Conservation (phyloP, 2,888 invertebrate genomes). For the Mesochorus sp. region DNA sequence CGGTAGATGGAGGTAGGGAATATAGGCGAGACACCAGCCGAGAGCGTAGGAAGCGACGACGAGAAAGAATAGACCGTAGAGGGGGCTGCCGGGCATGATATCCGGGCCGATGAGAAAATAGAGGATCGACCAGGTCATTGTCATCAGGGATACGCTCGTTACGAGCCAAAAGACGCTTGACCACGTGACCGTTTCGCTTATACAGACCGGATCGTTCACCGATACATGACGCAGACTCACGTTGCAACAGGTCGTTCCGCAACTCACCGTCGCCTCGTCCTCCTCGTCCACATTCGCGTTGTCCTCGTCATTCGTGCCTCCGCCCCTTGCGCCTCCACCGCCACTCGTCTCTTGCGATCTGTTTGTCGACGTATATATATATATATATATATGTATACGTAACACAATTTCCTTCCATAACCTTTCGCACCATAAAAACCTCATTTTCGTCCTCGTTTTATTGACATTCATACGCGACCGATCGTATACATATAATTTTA, state of each 20-base stretch:
- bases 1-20: slow-evolving; percentile 80
- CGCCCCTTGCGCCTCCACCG: not conserved
- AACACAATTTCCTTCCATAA: not conserved
- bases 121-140: slow-evolving; percentile 68
- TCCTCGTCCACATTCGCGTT: slow-evolving; percentile 4
- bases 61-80: slow-evolving; percentile 73
- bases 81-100: slow-evolving; percentile 71
- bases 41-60: slow-evolving; percentile 71
- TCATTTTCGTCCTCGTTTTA: not conserved
- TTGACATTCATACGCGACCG: not conserved
- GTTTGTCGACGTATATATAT: slow-evolving; percentile 24
- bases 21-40: slow-evolving; percentile 73
- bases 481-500: not conserved
- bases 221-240: slow-evolving; percentile 68
- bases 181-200: slow-evolving; percentile 69
- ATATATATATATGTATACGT: too few relatives aligned
- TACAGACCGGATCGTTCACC: slow-evolving; percentile 67
- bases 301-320: slow-evolving; percentile 4
- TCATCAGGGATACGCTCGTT: slow-evolving; percentile 58
- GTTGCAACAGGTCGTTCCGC: slow-evolving; percentile 70
- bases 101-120: slow-evolving; percentile 71
- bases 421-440: slow-evolving; percentile 6
- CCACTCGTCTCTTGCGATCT: slow-evolving; percentile 17
- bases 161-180: slow-evolving; percentile 69
- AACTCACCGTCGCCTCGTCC: slow-evolving; percentile 55